These are phyloP conservation scores for Porites australiensis DNA, from an alignment of 64 coral and sea anemone genomes.

Conservation along the genomic window DNA sequence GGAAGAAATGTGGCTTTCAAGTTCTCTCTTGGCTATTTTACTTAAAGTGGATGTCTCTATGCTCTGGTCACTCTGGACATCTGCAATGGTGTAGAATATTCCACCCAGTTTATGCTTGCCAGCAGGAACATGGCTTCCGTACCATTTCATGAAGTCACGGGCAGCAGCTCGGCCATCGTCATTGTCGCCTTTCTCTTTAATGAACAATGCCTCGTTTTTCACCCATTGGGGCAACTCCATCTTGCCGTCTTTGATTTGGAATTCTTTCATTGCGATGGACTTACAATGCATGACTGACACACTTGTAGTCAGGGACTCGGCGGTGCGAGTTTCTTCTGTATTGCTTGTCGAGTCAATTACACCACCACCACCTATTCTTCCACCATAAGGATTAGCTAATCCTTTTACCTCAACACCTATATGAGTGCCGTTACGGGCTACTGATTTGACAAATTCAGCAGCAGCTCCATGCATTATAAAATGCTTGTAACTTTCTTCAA, in stretches of 20 bases:
- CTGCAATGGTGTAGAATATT: background rate
- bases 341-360: too few species aligned
- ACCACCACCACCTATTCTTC: too few species aligned
- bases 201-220: background rate
- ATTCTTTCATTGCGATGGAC: conserved; percentile 27
- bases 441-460: conserved; percentile 9
- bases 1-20: background rate
- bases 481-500: background rate
- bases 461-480: conserved; percentile 23
- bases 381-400: too few species aligned
- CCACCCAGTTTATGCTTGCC: conserved; percentile 43
- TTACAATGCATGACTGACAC: conserved; percentile 31
- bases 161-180: background rate
- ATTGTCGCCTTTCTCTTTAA: background rate
- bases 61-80: background rate
- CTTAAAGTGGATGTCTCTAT: background rate
- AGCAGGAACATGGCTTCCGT: conserved; percentile 52
- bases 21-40: background rate
- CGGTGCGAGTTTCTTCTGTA: too few species aligned
- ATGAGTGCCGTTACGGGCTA: too few species aligned
- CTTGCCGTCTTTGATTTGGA: conserved; percentile 1
- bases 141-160: conserved; percentile 28
- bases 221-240: background rate
- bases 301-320: background rate
- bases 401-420: too few species aligned